phyloP scores from a whole-genome alignment of 2,113 vertebrate species.

The Mobula hypostoma region DNA sequence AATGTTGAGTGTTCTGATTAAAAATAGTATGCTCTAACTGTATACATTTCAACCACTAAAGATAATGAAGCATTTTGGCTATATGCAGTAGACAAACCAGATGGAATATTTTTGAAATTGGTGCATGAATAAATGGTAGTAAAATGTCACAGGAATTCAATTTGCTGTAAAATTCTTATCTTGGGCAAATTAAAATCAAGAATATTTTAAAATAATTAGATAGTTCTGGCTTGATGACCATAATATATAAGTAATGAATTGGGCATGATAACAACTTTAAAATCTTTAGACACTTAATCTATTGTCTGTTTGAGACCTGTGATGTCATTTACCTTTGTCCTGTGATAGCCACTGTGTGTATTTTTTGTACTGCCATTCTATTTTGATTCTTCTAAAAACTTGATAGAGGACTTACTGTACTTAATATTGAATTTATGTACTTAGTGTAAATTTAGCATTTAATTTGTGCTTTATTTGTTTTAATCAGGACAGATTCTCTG shows the following conservation, averaged over 20 bases:
- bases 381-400: not conserved
- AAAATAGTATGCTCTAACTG: not conserved
- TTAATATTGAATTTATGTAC: not conserved
- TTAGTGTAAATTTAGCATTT: not conserved
- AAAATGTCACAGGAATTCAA: not conserved
- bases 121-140: not conserved
- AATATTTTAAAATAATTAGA: not conserved
- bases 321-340: not conserved
- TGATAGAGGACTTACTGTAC: not conserved
- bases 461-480: not conserved
- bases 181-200: not conserved
- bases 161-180: not conserved
- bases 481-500: not conserved
- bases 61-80: not conserved
- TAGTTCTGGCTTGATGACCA: not conserved
- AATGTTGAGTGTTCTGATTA: slow-evolving; percentile 34
- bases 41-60: not conserved
- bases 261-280: not conserved
- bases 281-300: not conserved
- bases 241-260: not conserved
- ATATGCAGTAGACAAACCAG: not conserved
- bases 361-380: not conserved
- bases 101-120: not conserved
- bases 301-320: not conserved
- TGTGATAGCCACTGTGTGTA: not conserved